Evolutionary conservation across 2,797 vertebrate genomes (phyloP).

Genomic region (Acridotheres tristis): DNA sequence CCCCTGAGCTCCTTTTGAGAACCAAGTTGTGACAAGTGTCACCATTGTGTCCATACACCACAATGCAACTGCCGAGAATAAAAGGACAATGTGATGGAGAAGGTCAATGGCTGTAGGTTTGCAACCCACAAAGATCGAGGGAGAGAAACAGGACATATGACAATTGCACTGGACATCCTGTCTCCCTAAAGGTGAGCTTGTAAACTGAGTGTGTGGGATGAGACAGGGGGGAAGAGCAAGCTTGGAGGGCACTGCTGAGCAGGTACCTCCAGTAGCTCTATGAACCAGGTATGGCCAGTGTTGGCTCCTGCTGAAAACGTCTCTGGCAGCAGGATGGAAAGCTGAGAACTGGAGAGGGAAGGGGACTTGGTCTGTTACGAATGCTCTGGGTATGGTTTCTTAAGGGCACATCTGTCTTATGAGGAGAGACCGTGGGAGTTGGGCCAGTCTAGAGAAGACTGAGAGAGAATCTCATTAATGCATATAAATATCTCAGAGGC

Average conservation of each 20-base stretch:
- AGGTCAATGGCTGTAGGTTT: not conserved
- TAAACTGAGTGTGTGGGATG: not conserved
- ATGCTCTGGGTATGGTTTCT: not conserved
- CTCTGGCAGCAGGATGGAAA: not conserved
- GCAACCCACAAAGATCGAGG: not conserved
- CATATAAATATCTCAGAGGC: not conserved
- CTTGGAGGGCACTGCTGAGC: not conserved
- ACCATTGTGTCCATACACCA: not conserved
- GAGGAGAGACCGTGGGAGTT: not conserved
- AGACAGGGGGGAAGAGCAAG: not conserved
- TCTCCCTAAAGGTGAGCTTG: not conserved
- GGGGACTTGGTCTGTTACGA: not conserved
- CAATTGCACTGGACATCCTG: not conserved
- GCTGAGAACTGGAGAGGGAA: not conserved
- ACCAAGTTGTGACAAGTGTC: not conserved
- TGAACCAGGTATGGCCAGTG: not conserved
- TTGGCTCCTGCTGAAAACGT: not conserved
- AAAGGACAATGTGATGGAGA: not conserved
- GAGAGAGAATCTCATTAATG: not conserved
- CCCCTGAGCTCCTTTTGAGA: not conserved
- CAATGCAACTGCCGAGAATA: not conserved
- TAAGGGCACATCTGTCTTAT: not conserved
- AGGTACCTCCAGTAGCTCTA: not conserved
- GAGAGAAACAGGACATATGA: rapidly evolving
- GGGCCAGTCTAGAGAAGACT: not conserved